Conservation (phyloP, 2,797 vertebrate species). For the Vultur gryphus region DNA sequence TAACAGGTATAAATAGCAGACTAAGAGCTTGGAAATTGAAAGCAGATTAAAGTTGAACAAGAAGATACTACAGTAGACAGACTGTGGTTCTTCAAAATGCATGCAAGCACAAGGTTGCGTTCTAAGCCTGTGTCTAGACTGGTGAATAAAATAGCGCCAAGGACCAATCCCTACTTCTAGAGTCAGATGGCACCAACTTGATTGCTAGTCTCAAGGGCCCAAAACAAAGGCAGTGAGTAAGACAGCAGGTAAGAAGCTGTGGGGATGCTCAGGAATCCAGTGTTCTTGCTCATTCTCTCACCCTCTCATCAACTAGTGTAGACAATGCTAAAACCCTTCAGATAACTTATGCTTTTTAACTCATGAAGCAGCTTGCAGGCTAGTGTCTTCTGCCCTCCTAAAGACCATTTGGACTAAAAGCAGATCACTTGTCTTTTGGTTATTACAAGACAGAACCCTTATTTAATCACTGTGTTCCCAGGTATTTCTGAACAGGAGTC, state of each 20-base stretch:
- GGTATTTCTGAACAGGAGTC: neutral
- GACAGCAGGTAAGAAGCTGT: neutral
- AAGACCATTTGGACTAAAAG: neutral
- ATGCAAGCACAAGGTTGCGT: rapidly evolving
- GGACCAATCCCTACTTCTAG: neutral
- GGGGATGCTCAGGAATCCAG: neutral
- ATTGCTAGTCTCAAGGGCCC: neutral
- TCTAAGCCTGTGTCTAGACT: neutral
- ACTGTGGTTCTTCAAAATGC: neutral
- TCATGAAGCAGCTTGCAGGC: neutral
- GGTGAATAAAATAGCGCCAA: neutral
- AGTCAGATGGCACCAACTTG: neutral
- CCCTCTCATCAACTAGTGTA: neutral
- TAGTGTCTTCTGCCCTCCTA: neutral
- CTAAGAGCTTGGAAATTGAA: neutral
- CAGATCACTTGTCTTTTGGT: neutral
- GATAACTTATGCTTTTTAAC: neutral
- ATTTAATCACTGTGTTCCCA: neutral
- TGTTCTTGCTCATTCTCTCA: neutral
- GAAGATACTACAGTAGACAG: neutral
- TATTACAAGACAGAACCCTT: neutral
- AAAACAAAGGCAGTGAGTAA: neutral
- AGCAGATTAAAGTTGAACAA: neutral
- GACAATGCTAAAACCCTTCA: neutral
- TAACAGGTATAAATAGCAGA: neutral